phyloP scores from a whole-genome alignment of 2,888 invertebrate genomes.

The Willowsia nigromaculata region DNA sequence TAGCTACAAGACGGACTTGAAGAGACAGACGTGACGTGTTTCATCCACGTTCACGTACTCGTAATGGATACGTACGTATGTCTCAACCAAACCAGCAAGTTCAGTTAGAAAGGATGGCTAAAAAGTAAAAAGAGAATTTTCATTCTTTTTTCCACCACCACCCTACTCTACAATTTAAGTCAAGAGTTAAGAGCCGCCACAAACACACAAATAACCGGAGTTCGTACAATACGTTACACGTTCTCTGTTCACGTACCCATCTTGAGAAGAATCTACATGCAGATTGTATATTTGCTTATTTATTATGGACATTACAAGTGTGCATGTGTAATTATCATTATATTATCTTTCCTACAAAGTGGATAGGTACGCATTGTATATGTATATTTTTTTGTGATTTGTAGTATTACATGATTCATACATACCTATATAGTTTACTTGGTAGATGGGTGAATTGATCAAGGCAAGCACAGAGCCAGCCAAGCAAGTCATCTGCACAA shows the following conservation, averaged over 20 bases:
- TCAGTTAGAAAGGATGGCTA: background rate
- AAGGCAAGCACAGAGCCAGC: background rate
- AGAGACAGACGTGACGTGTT: constrained; percentile 37
- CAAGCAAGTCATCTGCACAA: constrained; percentile 36
- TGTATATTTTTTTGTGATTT: constrained; percentile 10
- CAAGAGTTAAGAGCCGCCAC: constrained; percentile 1
- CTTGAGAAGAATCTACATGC: background rate
- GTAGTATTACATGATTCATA: background rate
- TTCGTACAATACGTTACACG: background rate
- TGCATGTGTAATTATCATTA: constrained; percentile 34
- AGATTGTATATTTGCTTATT: background rate
- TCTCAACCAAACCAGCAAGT: background rate
- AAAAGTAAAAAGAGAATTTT: background rate
- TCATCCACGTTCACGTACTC: constrained; percentile 12
- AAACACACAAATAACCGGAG: background rate
- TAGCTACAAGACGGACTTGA: background rate
- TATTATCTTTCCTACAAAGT: background rate
- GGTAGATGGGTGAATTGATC: constrained; percentile 7
- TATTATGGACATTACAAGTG: constrained; percentile 31
- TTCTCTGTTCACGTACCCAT: background rate
- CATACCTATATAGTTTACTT: background rate
- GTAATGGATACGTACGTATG: background rate
- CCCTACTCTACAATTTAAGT: background rate
- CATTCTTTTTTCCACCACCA: background rate
- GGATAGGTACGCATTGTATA: background rate